Percentiles rank a stretch among this genome's conserved stretches.
These are phyloP conservation scores for Pelodiscus sinensis DNA, from an alignment of 2,113 vertebrate species.

Conservation along the genomic window DNA sequence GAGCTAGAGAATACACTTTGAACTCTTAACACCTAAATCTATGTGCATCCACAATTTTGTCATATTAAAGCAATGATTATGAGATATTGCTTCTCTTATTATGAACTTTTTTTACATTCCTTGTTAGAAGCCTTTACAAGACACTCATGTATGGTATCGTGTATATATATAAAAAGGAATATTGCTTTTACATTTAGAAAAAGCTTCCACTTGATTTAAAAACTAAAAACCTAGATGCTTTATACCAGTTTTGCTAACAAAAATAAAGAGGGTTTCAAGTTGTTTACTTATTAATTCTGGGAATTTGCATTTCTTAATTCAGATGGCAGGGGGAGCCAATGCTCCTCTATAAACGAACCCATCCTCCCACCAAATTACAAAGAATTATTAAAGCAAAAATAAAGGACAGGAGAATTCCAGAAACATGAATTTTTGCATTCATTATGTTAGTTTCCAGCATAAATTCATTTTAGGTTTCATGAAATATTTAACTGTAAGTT, in stretches of 20 bases:
- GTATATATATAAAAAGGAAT: background rate
- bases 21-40: background rate
- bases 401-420: background rate
- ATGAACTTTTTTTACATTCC: background rate
- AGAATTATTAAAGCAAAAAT: background rate
- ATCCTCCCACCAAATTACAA: background rate
- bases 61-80: background rate
- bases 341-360: background rate
- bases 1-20: background rate
- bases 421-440: background rate
- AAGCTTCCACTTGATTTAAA: background rate
- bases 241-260: background rate
- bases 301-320: background rate
- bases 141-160: background rate
- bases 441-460: background rate
- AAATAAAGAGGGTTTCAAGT: background rate
- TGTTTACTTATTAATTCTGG: background rate
- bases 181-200: background rate
- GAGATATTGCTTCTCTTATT: background rate
- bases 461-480: background rate
- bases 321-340: slow-evolving; percentile 55
- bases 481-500: background rate
- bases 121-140: background rate
- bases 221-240: background rate
- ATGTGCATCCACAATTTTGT: background rate